Evolutionary conservation across 2,113 vertebrate species (phyloP).

Genomic region (Otus sunia): DNA sequence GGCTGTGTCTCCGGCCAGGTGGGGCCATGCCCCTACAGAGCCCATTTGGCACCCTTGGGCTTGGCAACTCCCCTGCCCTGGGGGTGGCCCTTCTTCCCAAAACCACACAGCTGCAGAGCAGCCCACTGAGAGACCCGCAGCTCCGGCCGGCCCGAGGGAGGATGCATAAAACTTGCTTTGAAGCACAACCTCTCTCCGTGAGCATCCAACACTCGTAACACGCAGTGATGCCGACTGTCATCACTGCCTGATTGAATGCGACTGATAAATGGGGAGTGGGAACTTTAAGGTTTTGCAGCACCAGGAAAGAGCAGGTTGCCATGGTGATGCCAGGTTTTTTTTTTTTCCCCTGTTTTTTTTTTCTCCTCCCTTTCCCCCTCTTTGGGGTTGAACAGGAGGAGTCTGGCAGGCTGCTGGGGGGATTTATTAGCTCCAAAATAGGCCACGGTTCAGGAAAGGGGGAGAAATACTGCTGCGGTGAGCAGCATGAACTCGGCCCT

Average conservation of each 20-base stretch:
- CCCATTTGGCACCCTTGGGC: neutral
- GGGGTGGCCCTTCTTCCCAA: neutral
- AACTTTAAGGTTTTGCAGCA: neutral
- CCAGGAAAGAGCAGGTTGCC: conserved; percentile 12
- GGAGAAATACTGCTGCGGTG: neutral
- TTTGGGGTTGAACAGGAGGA: neutral
- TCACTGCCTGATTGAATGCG: neutral
- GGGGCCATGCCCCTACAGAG: neutral
- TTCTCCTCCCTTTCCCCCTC: neutral
- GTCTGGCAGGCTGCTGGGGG: neutral
- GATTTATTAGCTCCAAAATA: neutral
- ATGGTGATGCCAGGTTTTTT: neutral
- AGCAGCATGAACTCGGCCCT: neutral
- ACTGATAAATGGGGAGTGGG: neutral
- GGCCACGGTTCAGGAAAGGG: neutral
- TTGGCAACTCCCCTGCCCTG: neutral
- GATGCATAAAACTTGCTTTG: neutral
- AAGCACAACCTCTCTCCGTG: neutral
- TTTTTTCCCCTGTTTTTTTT: neutral
- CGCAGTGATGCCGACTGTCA: accelerated
- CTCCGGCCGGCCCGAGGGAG: accelerated
- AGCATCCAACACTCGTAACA: accelerated
- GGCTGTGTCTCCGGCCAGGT: neutral
- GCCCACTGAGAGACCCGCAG: accelerated
- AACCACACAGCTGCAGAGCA: neutral